phyloP scores from a whole-genome alignment of 2,113 vertebrate genomes.

The Gobiocypris rarus region DNA sequence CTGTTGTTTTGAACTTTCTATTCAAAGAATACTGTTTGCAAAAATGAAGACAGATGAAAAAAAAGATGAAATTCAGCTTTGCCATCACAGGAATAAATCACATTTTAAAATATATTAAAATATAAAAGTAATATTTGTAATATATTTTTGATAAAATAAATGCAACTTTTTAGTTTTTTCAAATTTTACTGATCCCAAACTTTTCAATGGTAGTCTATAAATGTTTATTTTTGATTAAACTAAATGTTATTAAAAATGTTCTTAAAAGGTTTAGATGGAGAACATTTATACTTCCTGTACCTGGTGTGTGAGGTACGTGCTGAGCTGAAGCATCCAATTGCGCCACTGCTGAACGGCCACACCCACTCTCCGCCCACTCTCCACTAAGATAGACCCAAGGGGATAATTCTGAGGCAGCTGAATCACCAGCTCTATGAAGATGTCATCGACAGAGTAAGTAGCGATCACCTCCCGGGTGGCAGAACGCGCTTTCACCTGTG shows the following conservation, averaged over 20 bases:
- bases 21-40: background rate
- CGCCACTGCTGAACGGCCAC: slow-evolving; percentile 98
- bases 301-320: slow-evolving; percentile 97
- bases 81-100: background rate
- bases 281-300: slow-evolving; percentile 65
- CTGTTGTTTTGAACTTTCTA: background rate
- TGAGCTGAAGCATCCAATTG: slow-evolving; percentile 98
- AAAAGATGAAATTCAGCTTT: background rate
- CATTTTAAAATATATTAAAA: background rate
- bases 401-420: slow-evolving; percentile 94
- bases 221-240: background rate
- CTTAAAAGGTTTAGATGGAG: background rate
- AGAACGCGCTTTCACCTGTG: slow-evolving; percentile 92
- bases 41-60: no score
- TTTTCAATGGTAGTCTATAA: background rate
- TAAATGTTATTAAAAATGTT: background rate
- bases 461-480: slow-evolving; percentile 94
- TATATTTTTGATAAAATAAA: no score
- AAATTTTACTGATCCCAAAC: background rate
- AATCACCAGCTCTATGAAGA: slow-evolving; percentile 96
- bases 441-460: slow-evolving; percentile 94
- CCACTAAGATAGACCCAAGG: slow-evolving; percentile 89
- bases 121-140: background rate
- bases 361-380: slow-evolving; percentile 94
- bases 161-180: no score